Evolutionary conservation across 2,888 invertebrate genomes (phyloP), one percentile per base, ranked within the genome.

Genomic region (Leucophora obtusa): DNA sequence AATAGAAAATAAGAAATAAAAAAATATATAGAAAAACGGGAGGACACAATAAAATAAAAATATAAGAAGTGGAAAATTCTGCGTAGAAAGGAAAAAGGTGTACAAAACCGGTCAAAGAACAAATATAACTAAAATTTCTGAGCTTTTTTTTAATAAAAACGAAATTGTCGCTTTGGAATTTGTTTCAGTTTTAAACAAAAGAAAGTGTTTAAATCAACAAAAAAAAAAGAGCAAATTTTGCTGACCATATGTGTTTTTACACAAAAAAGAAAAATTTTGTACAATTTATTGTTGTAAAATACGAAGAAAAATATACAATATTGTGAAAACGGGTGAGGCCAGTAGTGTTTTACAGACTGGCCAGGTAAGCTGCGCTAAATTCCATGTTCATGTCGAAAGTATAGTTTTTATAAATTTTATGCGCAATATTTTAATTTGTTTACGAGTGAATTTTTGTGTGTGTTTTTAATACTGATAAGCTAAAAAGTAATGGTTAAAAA

Each of bases 321-420:
- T 79, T 68, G 60, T 62, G 50, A 75, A 75, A 79, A 79, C 79
- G 79, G 79, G 79, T 75, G 79, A 79, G 79, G 79, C 79, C 75
- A 71, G 63, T 74, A 74, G 62, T 74, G 51, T 63, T 17, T 53
- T 78, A 24, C 35, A 66, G 71, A 72, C 71, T 70, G 71, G 77
- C 71, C 71, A 78, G 77, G 77, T 78, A 78, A 72, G 77, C 77
- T 78, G 71, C 77, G 77, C 77, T 66, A 78, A 78, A 66, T 66
- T 60, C 24, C 11, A 33, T 33, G 21, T 59, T 33, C 43, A 51
- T 53, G 21, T 18, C 53, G 24, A 59, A 38, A 33, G 17, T 28
- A 58, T 59, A 77, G 51, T 53, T 59, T 53, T 59, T 65, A 50
- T 66, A 70, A 66, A 47, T 15, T 72, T 72, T 78, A 78, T 78